phyloP scores from a whole-genome alignment of 2,888 invertebrate genomes.

The Bellardia pandia region DNA sequence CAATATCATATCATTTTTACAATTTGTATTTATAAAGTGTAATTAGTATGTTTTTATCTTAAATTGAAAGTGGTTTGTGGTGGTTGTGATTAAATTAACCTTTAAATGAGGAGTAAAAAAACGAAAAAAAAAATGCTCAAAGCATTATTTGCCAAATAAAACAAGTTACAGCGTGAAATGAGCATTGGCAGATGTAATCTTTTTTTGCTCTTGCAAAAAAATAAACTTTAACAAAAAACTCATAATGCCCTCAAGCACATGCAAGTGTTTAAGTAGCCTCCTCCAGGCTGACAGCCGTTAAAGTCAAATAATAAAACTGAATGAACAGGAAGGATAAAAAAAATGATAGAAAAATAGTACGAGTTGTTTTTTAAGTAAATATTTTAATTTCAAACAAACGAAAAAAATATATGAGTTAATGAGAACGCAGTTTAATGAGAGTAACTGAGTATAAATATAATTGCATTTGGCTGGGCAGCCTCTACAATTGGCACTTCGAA shows the following conservation, averaged over 20 bases:
- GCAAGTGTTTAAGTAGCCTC: not conserved
- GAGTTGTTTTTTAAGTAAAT: too few relatives aligned
- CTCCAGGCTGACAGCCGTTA: not conserved
- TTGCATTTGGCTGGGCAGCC: too few relatives aligned
- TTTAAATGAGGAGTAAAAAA: not conserved
- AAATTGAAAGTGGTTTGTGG: not conserved
- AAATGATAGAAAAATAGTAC: too few relatives aligned
- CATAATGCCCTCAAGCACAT: not conserved
- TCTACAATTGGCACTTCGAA: too few relatives aligned
- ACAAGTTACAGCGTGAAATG: not conserved
- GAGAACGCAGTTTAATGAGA: too few relatives aligned
- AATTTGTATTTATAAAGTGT: not conserved
- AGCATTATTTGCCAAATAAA: constrained; percentile 11
- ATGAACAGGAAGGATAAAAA: not conserved
- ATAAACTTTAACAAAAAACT: not conserved
- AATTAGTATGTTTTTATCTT: constrained; percentile 9
- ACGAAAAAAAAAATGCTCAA: not conserved
- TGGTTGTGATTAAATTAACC: constrained; percentile 8
- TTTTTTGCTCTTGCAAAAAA: not conserved
- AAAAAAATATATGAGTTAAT: too few relatives aligned
- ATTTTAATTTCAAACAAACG: too few relatives aligned
- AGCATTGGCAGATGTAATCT: not conserved
- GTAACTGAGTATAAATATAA: too few relatives aligned
- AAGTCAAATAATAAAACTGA: constrained; percentile 1
- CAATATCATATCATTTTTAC: not conserved